Conservation (phyloP, 2,113 vertebrate species). For the Anolis sagrei region DNA sequence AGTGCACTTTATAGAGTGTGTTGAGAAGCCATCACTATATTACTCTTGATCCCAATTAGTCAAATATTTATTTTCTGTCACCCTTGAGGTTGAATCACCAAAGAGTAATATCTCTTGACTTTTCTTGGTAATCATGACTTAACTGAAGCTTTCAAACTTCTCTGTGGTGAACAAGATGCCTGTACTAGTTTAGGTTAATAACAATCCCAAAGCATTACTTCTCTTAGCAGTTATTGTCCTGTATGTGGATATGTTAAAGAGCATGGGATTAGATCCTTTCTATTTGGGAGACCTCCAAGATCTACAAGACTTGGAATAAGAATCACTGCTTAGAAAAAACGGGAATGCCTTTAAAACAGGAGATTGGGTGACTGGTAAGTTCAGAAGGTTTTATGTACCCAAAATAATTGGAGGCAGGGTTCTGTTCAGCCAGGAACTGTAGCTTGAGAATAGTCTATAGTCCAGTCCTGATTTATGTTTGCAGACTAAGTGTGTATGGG, state of each 20-base stretch:
- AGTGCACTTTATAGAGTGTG: not conserved
- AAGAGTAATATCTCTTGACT: not conserved
- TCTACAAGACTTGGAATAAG: not conserved
- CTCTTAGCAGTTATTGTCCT: not conserved
- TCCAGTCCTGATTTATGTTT: too few species aligned
- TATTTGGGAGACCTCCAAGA: not conserved
- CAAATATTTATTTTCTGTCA: not conserved
- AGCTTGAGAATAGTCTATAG: too few species aligned
- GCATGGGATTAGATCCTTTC: not conserved
- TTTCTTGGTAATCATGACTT: not conserved
- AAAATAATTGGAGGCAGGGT: too few species aligned
- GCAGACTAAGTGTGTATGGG: too few species aligned
- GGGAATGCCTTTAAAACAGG: not conserved
- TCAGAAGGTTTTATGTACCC: too few species aligned
- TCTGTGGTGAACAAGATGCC: not conserved
- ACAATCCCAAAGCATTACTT: not conserved
- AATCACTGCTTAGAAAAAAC: not conserved
- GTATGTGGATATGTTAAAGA: not conserved
- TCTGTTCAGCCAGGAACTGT: too few species aligned
- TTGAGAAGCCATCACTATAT: not conserved
- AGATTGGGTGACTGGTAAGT: too few species aligned
- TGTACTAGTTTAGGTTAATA: not conserved
- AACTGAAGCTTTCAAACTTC: not conserved
- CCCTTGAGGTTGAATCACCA: not conserved
- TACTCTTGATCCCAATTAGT: not conserved